Evolutionary conservation across 2,113 vertebrate genomes (phyloP), one percentile per base, ranked within the genome.

Genomic region (Platichthys flesus): DNA sequence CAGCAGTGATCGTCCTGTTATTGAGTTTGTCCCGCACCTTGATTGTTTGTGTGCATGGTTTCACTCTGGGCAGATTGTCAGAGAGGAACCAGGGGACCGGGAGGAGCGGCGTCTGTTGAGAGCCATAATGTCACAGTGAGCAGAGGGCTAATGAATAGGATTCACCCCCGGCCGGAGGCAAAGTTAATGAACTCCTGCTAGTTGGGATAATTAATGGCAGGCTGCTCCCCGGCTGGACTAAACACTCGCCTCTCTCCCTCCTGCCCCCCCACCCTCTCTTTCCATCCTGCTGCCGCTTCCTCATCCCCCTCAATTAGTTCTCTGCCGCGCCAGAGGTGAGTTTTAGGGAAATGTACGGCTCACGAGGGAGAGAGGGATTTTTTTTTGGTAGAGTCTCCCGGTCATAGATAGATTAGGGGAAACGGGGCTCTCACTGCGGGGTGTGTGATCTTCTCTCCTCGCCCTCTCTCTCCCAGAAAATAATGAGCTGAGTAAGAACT

Each of bases 141-240:
- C 76, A 75, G 81, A 54, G 83, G 74, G 47, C 74, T 91, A 88
- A 91, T 90, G 86, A 89, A 92, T 85, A 91, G 90, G 88, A 88
- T 82, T 72, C 86, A 74, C 54, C 76, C 84, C 74, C 67, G 23
- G 85, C 90, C 74, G 61, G 69, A 83, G 74, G 86, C 86, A 65
- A 85, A 92, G 80, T 88, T 91, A 90, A 93, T 91, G 87, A 91
- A 91, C 93, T 92, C 86, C 90, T 80, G 82, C 86, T 82, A 89
- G 81, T 65, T 10, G 54, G 85, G 83, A 92, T 92, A 92, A 92
- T 94, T 92, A 90, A 92, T 82, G 84, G 77, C 83, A 81, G 85
- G 47, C 88, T 87, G 84, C 71, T 82, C 61, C 71, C 40, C 73
- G 56, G 80, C 68, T 66, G 81, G 78, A 85, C 81, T 75, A 73